Percentiles rank a stretch among this genome's conserved stretches.
These are phyloP conservation scores for Gymnogyps californianus DNA, from an alignment of 2,113 vertebrate genomes.

Conservation along the genomic window DNA sequence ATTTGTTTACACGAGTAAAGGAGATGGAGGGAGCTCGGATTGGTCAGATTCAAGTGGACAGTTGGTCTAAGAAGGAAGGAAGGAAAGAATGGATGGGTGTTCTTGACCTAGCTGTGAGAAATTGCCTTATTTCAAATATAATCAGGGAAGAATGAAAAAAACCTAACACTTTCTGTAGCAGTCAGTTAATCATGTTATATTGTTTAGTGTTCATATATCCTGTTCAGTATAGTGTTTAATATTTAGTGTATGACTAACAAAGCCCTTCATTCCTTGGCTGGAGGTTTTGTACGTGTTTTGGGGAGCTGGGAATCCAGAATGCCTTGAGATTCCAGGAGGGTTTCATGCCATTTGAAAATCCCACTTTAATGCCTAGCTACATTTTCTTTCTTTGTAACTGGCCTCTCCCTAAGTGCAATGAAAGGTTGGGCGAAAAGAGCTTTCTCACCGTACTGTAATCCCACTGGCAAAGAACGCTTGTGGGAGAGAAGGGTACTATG, in stretches of 20 bases:
- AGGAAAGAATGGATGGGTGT: neutral
- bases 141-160: neutral
- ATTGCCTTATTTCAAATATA: neutral
- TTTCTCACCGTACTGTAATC: accelerated
- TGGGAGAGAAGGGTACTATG: neutral
- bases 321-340: neutral
- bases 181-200: neutral
- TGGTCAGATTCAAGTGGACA: neutral
- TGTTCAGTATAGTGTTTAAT: neutral
- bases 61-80: neutral
- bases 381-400: neutral
- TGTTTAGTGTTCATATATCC: neutral
- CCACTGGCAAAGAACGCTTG: neutral
- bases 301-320: neutral
- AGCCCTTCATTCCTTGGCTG: neutral
- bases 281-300: neutral
- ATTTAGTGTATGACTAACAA: neutral
- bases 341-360: neutral
- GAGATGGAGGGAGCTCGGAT: neutral
- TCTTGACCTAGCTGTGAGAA: neutral
- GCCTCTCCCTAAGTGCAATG: neutral
- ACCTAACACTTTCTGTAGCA: neutral
- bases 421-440: neutral
- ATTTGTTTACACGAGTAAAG: neutral
- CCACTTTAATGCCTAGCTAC: neutral